Percentiles rank a stretch among this genome's conserved stretches.
phyloP scores from a whole-genome alignment of 2,888 invertebrate species.

The Crossocerus cetratus region DNA sequence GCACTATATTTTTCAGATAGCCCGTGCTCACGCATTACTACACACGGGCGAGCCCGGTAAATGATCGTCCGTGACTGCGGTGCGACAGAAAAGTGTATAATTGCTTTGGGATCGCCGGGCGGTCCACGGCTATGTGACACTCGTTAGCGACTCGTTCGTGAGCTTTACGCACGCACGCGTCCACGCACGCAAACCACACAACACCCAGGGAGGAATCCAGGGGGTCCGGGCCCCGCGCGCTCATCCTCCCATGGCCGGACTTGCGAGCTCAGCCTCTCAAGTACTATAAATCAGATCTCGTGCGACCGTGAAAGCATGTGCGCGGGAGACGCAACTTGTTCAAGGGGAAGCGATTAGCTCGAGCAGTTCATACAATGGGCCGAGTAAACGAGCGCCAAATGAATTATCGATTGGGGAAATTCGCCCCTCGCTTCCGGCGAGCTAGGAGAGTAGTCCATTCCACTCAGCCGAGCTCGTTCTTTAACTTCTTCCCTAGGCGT shows the following conservation, averaged over 20 bases:
- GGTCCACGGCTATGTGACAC: conserved; percentile 49
- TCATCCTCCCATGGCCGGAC: neutral
- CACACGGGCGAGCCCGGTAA: conserved; percentile 15
- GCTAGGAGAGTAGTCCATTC: neutral
- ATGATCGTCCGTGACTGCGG: conserved; percentile 26
- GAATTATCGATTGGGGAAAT: neutral
- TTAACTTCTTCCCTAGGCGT: too few species aligned
- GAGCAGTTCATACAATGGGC: neutral
- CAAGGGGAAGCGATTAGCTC: neutral
- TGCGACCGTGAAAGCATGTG: neutral
- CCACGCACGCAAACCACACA: conserved; percentile 18
- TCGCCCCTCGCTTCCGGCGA: neutral
- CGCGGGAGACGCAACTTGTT: neutral
- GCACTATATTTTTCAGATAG: conserved; percentile 19
- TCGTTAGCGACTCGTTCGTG: conserved; percentile 50
- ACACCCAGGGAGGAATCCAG: neutral
- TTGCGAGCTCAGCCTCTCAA: too few species aligned
- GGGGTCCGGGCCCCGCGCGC: neutral
- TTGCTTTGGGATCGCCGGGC: conserved; percentile 48
- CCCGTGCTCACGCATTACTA: neutral
- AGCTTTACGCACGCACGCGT: conserved; percentile 18
- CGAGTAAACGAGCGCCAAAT: neutral
- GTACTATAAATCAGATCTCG: conserved; percentile 1
- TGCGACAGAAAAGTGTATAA: conserved; percentile 47
- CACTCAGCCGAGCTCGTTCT: too few species aligned